Base-by-base conservation (phyloP, 2,888 invertebrate species). In the Lycaena phlaeas region DNA sequence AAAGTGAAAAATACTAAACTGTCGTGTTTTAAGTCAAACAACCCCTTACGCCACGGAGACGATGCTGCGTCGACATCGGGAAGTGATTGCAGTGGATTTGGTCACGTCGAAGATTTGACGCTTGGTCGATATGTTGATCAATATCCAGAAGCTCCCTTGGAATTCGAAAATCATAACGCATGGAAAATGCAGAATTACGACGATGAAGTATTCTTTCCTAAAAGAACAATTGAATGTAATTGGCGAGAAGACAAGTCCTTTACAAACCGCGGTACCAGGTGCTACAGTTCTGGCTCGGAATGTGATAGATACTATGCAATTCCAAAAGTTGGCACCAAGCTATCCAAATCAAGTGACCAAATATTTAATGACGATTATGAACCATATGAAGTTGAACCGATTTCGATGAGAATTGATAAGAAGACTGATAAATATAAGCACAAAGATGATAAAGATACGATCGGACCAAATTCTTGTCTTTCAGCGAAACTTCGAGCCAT, bases 401-500 rank as follows among this genome's bases (percentile, higher is more conserved):
- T 71, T 41, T 55, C 65, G 46, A 52, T 68, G 37, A 81, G 77
- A 69, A 54, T 72, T 52, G 68, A 67, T 48, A 75, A 74, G 62
- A 85, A 85, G 77, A 77, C 78, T 75, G 85, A 85, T 71, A 84
- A 76, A 58, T 60, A 61, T 70, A 82, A 76, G 64, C 53, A 44
- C 53, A 84, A 76, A 60, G 68, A 75, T 48, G 76, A 71, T 31
- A 85, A 84, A 56, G 84, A 85, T 45, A 74, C 82, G 4, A 69
- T 84, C 38, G 86, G 85, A 12, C 84, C 86, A 14, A 87, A 86
- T 61, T 88, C 87, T 15, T 91, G 90, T 67, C 72, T 91, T 40
- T 88, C 90, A 1, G 89, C 90, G 2, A 91, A 91, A 72, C 72
- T 92, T 46, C 86, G 88, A 48, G 90, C 90, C 25, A 91, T 91